A percentile compares a stretch with the other conserved stretches of the same genome.
These are phyloP conservation scores for Panthera leo DNA, from an alignment of 2,113 vertebrate genomes.

Conservation along the genomic window DNA sequence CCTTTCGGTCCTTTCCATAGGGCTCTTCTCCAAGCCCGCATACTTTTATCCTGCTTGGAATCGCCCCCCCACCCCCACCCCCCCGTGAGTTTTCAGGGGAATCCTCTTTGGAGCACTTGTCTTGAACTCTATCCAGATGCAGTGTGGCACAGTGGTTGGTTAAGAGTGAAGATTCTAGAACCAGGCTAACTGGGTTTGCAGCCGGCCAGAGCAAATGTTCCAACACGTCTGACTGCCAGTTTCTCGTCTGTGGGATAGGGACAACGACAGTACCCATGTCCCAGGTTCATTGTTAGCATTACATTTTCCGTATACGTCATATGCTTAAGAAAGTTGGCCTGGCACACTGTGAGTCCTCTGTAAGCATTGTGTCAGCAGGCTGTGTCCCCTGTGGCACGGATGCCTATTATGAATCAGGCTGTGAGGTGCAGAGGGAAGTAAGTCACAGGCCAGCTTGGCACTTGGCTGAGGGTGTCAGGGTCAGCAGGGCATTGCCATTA, in stretches of 20 bases:
- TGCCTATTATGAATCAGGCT: background rate
- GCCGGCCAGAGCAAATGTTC: background rate
- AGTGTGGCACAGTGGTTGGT: accelerated
- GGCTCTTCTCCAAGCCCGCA: background rate
- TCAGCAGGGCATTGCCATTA: background rate
- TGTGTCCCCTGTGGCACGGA: background rate
- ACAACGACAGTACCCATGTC: background rate
- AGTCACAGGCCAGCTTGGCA: background rate
- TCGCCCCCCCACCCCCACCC: too few species aligned
- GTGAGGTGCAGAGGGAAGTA: background rate
- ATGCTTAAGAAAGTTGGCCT: background rate
- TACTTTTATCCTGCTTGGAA: background rate
- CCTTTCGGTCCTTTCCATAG: background rate
- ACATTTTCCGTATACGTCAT: background rate
- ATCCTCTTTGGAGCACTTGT: background rate
- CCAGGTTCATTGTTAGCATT: background rate
- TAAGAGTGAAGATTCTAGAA: background rate
- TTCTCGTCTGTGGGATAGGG: background rate
- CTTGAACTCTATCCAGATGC: background rate
- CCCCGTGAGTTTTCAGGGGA: background rate
- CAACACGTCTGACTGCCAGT: background rate
- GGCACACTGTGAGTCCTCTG: background rate
- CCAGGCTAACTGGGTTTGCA: background rate
- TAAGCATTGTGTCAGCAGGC: background rate
- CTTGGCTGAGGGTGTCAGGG: background rate